Base-by-base conservation (phyloP, 2,888 invertebrate genomes). In the Caenorhabditis angaria region DNA sequence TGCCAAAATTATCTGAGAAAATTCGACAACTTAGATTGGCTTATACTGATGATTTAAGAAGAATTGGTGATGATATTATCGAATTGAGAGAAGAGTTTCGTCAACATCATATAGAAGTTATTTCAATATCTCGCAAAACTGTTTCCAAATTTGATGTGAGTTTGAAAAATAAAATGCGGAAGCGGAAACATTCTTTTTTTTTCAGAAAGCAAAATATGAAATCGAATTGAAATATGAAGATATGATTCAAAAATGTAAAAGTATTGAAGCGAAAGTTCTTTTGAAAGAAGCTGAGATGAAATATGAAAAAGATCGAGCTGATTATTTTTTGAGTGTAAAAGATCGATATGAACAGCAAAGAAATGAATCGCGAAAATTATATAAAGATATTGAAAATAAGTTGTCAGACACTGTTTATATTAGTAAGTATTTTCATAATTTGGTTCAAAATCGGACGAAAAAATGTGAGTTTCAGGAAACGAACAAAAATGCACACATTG, bases 401-500 rank as follows among this genome's bases (percentile, higher is more conserved):
- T 50, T 76, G 47, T 54, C 56, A 10, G 76, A 76, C 32, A 32
- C 61, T 18, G 29, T 76, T 6, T 76, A 28, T n/a, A 48, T 76
- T 2, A 63, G 62, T n/a, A 18, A 61, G 50, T 63, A n/a, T n/a
- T n/a, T n/a, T n/a, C n/a, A n/a, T n/a, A n/a, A n/a, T n/a, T n/a
- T n/a, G n/a, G n/a, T n/a, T n/a, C n/a, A n/a, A n/a, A n/a, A n/a
- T n/a, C n/a, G 32, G 32, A 32, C 32, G 32, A 32, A 32, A 5
- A n/a, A n/a, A n/a, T n/a, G n/a, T n/a, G n/a, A 5, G 8, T 69
- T 59, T 8, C 69, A 69, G 69, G 47, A 28, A 28, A 77, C 24
- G 59, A 71, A 25, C 65, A 66, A n/a, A 57, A 29, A 12, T 77
- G 77, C 27, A n/a, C 70, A 4, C 61, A 70, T 24, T 77, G 77